Evolutionary conservation across 2,797 vertebrate species (phyloP).

Genomic region (Ciconia nigra): DNA sequence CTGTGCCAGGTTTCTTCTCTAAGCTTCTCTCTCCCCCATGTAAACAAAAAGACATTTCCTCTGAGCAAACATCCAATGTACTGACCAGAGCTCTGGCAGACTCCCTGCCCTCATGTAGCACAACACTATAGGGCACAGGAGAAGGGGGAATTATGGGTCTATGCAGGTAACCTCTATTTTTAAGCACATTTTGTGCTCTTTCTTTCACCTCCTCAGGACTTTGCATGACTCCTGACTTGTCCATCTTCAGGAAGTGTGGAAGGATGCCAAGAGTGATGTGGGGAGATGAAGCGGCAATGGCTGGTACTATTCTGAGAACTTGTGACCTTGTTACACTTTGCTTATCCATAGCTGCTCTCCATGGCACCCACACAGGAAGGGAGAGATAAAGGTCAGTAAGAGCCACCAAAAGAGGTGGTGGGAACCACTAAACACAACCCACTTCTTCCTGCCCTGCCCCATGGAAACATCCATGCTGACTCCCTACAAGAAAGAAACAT

Average conservation of each 20-base stretch:
- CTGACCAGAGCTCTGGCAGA: not conserved
- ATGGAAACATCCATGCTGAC: not conserved
- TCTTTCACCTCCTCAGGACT: not conserved
- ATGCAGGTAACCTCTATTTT: not conserved
- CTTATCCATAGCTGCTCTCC: slow-evolving; percentile 5
- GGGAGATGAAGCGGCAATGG: not conserved
- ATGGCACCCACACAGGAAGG: not conserved
- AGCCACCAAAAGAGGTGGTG: not conserved
- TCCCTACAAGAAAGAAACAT: not conserved
- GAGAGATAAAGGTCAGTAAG: not conserved
- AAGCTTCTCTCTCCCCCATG: slow-evolving; percentile 66
- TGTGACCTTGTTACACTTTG: not conserved
- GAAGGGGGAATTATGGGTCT: not conserved
- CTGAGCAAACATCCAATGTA: not conserved
- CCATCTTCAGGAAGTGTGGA: not conserved
- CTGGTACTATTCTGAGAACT: not conserved
- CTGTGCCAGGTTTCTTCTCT: slow-evolving; percentile 73
- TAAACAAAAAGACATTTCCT: slow-evolving; percentile 65
- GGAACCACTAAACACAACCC: not conserved
- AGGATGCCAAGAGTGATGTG: not conserved
- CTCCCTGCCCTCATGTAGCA: not conserved
- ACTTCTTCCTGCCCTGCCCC: not conserved
- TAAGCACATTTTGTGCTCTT: not conserved
- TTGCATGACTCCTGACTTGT: not conserved
- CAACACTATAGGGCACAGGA: not conserved